A percentile compares a stretch with the other conserved stretches of the same genome.
phyloP scores from a whole-genome alignment of 2,797 vertebrate species.

The Enoplosus armatus region DNA sequence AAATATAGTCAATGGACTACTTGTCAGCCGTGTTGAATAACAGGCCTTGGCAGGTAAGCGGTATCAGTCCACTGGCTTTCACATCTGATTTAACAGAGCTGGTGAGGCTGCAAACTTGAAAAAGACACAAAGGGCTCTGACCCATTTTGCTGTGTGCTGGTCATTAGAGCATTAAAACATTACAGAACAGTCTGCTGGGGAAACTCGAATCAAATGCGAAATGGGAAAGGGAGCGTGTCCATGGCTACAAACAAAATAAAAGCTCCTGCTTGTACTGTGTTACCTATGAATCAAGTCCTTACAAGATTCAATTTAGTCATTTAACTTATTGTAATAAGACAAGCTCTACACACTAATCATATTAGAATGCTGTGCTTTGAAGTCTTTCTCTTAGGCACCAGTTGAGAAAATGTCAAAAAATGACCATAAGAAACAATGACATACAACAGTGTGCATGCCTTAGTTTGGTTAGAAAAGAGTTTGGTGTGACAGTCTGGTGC shows the following conservation, averaged over 20 bases:
- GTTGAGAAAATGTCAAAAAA: background rate
- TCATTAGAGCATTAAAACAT: constrained; percentile 19
- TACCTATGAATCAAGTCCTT: background rate
- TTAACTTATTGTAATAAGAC: background rate
- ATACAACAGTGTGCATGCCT: background rate
- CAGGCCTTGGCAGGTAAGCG: constrained; percentile 28
- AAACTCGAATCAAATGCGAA: background rate
- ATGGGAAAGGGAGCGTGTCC: background rate
- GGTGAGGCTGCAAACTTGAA: constrained; percentile 28
- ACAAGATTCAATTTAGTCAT: no score
- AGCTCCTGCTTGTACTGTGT: background rate
- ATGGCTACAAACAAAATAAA: background rate
- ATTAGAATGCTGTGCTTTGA: background rate
- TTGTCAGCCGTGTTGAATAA: constrained; percentile 24
- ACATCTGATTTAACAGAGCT: constrained; percentile 26
- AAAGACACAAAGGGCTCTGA: constrained; percentile 27
- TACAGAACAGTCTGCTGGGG: background rate
- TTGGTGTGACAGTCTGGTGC: constrained; percentile 8
- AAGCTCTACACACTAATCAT: background rate
- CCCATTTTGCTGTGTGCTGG: constrained; percentile 13
- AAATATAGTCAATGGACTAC: constrained; percentile 7
- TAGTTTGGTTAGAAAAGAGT: constrained; percentile 23
- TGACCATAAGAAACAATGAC: background rate
- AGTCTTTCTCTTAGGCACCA: background rate
- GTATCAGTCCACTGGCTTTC: constrained; percentile 39